A percentile compares a stretch with the other conserved stretches of the same genome.
Conservation (phyloP, 2,113 vertebrate genomes). For the Pycnonotus jocosus region DNA sequence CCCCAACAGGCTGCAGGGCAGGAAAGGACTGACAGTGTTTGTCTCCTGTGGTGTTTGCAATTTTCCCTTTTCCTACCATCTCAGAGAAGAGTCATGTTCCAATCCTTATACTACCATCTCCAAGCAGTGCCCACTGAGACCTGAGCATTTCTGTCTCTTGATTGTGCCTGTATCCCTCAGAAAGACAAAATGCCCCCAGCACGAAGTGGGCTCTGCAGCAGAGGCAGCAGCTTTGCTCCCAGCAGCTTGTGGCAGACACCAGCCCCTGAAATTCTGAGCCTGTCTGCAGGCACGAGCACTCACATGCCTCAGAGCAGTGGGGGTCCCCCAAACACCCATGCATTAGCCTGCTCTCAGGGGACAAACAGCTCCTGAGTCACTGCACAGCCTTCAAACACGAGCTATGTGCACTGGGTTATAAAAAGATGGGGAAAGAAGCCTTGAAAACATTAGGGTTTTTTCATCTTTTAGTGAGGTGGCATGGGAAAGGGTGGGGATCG, state of each 20-base stretch:
- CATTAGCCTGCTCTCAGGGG: neutral
- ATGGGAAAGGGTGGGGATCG: neutral
- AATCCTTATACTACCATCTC: neutral
- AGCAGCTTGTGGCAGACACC: neutral
- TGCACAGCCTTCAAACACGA: neutral
- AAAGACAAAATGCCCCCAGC: neutral
- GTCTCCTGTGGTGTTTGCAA: neutral
- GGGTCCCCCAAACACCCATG: neutral
- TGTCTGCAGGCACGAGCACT: neutral
- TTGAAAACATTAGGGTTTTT: neutral
- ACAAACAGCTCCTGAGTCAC: neutral
- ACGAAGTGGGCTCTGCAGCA: neutral
- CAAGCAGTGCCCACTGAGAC: neutral
- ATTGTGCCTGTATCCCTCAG: neutral
- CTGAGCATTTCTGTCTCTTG: neutral
- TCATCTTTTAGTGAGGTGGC: conserved; percentile 1
- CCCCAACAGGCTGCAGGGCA: neutral
- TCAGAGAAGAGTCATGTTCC: neutral
- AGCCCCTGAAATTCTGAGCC: neutral
- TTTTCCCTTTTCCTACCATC: neutral
- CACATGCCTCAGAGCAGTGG: neutral
- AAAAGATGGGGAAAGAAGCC: neutral
- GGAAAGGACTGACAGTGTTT: neutral
- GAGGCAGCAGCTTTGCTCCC: neutral
- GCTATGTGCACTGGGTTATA: neutral